phyloP scores from a whole-genome alignment of 2,888 invertebrate species.

The Thumatha senex region DNA sequence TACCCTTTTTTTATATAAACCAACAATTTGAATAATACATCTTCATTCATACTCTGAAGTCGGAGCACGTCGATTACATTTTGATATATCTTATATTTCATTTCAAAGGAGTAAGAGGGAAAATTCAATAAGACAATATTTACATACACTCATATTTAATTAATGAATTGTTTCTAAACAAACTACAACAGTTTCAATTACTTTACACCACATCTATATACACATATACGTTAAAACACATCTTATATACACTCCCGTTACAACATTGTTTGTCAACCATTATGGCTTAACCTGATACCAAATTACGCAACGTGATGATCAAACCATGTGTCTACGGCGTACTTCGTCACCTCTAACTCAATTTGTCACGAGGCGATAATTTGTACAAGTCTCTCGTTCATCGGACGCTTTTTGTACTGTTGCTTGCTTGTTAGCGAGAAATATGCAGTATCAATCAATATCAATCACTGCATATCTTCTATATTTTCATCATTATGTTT shows the following conservation, averaged over 20 bases:
- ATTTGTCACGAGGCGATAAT: constrained; percentile 52
- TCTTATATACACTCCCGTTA: not conserved
- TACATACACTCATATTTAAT: not conserved
- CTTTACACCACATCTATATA: not conserved
- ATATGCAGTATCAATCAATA: constrained; percentile 39
- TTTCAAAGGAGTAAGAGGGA: no score
- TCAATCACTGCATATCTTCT: constrained; percentile 24
- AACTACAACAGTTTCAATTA: not conserved
- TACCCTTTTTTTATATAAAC: no score
- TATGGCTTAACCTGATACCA: constrained; percentile 3
- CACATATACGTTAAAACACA: no score
- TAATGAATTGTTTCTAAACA: no score
- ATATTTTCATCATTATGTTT: constrained; percentile 17
- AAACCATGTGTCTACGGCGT: constrained; percentile 18
- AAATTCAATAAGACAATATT: not conserved
- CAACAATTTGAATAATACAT: no score
- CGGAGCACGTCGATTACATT: no score
- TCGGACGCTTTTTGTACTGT: constrained; percentile 36
- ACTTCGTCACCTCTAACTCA: constrained; percentile 49
- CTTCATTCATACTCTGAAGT: no score
- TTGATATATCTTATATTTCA: no score
- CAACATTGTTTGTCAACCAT: constrained; percentile 5
- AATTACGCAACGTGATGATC: constrained; percentile 23
- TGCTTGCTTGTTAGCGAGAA: constrained; percentile 37
- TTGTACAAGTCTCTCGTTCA: constrained; percentile 47